Base-by-base conservation (phyloP, 2,888 invertebrate genomes). In the Salpingus planirostris region DNA sequence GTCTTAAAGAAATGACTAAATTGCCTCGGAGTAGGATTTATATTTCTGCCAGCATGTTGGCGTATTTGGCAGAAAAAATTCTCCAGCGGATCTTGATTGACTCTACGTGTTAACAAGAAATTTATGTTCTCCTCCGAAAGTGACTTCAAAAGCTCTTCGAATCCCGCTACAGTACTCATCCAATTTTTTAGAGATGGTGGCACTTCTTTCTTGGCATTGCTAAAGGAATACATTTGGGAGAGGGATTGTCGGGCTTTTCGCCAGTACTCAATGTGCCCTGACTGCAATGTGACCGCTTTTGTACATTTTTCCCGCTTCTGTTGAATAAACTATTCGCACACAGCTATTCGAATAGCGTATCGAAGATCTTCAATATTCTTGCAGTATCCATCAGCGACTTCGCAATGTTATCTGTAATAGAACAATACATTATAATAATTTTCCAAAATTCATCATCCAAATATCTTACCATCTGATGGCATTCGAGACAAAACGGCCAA, bases 81-180 rank as follows among this genome's bases (percentile, higher is more conserved):
- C 30, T 33, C 33, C 15, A 37, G 3, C 2, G 36, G 18, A 11
- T 36, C 36, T 33, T 37, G 37, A 18, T 36, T 34, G 4, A 29
- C 3, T 4, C 8, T 18, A 12, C 31, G 6, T 7, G 31, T 11
- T 13, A 13, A 15, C 2, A 36, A 13, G 12, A 22, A 33, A 12
- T 13, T 14, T 3, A 33, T 11, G 13, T 12, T 12, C 5, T 12
- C n/a, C 10, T 23, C 31, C 3, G 12, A 3, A n/a, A 33, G 14
- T 14, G 10, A 3, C 6, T 23, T 32, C 13, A 10, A 13, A 24
- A 35, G 13, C 13, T 32, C 30, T 7, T 24, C 6, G 2, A 35
- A 8, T 10, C 31, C 21, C 13, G 23, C 23, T 21, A 35, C 10
- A n/a, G 32, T 33, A 1, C 13, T 10, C 1, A 12, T 15, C 35